Evolutionary conservation across 2,888 invertebrate species (phyloP).

Genomic region (Thumatha senex): DNA sequence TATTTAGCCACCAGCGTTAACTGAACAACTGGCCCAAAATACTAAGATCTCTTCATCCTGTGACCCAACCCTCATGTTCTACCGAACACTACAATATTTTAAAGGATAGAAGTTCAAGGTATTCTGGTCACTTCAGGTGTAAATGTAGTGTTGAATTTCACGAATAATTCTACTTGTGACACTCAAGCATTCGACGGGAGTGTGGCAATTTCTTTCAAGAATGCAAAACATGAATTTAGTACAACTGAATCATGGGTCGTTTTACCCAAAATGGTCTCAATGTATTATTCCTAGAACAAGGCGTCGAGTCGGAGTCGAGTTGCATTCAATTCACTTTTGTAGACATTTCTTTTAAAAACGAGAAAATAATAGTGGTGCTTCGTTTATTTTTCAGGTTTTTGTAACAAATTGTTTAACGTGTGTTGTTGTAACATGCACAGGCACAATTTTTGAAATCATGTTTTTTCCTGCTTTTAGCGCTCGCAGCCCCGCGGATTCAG

Average conservation of each 20-base stretch:
- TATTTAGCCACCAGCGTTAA: conserved; percentile 51
- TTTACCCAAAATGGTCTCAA: conserved; percentile 38
- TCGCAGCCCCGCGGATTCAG: too few species aligned
- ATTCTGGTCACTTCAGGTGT: conserved; percentile 47
- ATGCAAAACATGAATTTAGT: conserved; percentile 50
- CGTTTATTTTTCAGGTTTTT: conserved; percentile 10
- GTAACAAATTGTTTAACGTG: too few species aligned
- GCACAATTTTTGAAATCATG: too few species aligned
- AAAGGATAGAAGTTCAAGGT: conserved; percentile 24
- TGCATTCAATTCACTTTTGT: conserved; percentile 16
- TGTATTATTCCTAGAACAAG: conserved; percentile 23
- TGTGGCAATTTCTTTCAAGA: conserved; percentile 50
- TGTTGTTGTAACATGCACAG: too few species aligned
- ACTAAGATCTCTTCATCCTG: conserved; percentile 28
- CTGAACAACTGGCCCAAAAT: conserved; percentile 46
- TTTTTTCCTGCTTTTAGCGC: too few species aligned
- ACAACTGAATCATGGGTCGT: conserved; percentile 31
- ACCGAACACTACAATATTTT: not conserved
- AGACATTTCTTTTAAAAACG: conserved; percentile 24
- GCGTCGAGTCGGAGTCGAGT: conserved; percentile 1
- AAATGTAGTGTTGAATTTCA: conserved; percentile 66
- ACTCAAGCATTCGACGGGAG: conserved; percentile 52
- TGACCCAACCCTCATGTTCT: conserved; percentile 18
- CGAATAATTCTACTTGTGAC: conserved; percentile 62
- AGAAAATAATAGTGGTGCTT: conserved; percentile 13